These are phyloP conservation scores for Bombyx huttoni DNA, from an alignment of 2,888 invertebrate species.

Conservation along the genomic window DNA sequence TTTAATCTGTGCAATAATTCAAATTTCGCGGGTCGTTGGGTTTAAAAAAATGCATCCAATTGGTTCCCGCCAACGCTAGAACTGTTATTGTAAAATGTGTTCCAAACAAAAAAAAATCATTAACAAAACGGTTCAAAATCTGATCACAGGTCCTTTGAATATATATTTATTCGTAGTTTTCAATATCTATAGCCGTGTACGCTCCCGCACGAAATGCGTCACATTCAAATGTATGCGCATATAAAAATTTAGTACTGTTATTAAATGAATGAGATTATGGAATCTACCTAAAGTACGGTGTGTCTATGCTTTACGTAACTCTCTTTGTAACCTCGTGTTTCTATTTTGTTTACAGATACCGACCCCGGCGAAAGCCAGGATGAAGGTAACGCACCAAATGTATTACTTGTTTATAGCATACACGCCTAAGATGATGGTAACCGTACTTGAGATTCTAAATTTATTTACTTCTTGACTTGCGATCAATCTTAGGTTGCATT, in stretches of 20 bases:
- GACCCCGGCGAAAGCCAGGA: background rate
- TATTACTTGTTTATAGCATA: too few species aligned
- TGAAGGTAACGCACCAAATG: background rate
- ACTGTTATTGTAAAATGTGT: background rate
- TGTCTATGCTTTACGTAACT: slow-evolving; percentile 17
- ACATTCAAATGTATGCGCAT: slow-evolving; percentile 47
- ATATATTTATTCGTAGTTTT: background rate
- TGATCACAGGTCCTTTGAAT: background rate
- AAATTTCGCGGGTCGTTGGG: too few species aligned
- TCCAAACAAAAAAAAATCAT: background rate
- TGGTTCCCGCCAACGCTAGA: background rate
- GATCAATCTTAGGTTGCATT: background rate
- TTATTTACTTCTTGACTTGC: background rate
- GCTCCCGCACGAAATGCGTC: slow-evolving; percentile 28
- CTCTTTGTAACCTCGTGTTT: slow-evolving; percentile 21
- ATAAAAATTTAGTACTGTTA: slow-evolving; percentile 42
- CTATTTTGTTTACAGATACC: slow-evolving; percentile 5
- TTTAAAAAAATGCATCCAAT: background rate
- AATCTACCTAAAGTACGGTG: slow-evolving; percentile 23
- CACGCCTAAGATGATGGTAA: background rate
- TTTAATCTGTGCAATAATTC: too few species aligned
- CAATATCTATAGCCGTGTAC: slow-evolving; percentile 6
- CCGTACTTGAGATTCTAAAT: background rate
- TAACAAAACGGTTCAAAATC: slow-evolving; percentile 1
- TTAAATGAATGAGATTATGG: slow-evolving; percentile 43